Percentiles rank a stretch among this genome's conserved stretches.
These are phyloP conservation scores for Synchiropus splendidus DNA, from an alignment of 2,113 vertebrate genomes.

Conservation along the genomic window DNA sequence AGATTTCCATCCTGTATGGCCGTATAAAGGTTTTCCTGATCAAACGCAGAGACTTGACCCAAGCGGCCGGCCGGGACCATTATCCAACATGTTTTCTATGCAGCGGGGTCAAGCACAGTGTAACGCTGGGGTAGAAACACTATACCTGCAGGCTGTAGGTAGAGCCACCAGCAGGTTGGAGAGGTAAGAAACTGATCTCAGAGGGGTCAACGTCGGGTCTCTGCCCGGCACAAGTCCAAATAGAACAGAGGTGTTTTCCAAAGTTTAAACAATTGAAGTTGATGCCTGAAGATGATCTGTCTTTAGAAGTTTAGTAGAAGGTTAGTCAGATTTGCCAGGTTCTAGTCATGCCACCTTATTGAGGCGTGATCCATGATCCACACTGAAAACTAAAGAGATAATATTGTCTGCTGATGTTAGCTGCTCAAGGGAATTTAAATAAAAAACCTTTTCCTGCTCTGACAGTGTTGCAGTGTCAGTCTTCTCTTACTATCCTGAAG, in stretches of 20 bases:
- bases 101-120: slow-evolving; percentile 82
- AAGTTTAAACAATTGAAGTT: too few species aligned
- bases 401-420: too few species aligned
- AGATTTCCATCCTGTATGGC: slow-evolving; percentile 86
- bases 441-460: too few species aligned
- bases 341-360: too few species aligned
- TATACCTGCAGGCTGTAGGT: slow-evolving; percentile 69
- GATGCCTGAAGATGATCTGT: too few species aligned
- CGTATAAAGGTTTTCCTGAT: slow-evolving; percentile 84
- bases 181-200: slow-evolving; percentile 39
- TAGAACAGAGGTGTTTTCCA: slow-evolving; percentile 5
- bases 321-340: too few species aligned
- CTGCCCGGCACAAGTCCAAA: background rate
- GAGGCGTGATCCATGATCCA: too few species aligned
- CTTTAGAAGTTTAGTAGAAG: too few species aligned
- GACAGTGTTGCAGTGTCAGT: too few species aligned
- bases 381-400: too few species aligned
- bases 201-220: slow-evolving; percentile 44
- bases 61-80: slow-evolving; percentile 72
- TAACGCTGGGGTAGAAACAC: slow-evolving; percentile 84
- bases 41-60: slow-evolving; percentile 79
- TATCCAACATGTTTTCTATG: slow-evolving; percentile 94
- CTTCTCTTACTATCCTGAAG: too few species aligned
- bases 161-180: slow-evolving; percentile 36
- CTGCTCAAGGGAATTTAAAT: too few species aligned